These are phyloP conservation scores for Diplodus sargus DNA, from an alignment of 2,797 vertebrate genomes.

Conservation along the genomic window DNA sequence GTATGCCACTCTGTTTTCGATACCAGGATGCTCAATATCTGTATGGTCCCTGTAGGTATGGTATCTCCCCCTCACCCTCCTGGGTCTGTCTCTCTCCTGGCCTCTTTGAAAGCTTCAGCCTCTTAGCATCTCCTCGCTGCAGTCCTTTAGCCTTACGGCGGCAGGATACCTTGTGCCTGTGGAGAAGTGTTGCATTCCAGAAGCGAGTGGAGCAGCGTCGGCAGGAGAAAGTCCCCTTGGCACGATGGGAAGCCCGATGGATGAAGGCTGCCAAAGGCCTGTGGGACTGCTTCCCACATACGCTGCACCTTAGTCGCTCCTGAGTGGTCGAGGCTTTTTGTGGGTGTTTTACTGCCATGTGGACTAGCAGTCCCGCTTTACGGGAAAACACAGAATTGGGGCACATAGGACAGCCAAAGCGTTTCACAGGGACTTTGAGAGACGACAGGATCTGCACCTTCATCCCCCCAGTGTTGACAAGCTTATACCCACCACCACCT, in stretches of 20 bases:
- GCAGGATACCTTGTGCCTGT: conserved; percentile 86
- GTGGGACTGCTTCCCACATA: conserved; percentile 87
- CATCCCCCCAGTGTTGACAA: conserved; percentile 82
- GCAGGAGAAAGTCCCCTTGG: conserved; percentile 87
- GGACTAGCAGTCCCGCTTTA: conserved; percentile 86
- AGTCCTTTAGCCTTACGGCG: conserved; percentile 81
- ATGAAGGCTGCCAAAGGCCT: conserved; percentile 84
- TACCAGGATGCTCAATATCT: conserved; percentile 80
- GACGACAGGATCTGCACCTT: conserved; percentile 84
- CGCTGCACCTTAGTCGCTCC: conserved; percentile 84
- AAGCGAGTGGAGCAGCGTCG: conserved; percentile 84
- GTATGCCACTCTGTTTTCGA: conserved; percentile 55
- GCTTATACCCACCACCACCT: conserved; percentile 83
- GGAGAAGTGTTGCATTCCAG: conserved; percentile 86
- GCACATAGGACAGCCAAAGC: conserved; percentile 86
- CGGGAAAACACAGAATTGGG: conserved; percentile 85
- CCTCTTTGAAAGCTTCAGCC: conserved; percentile 81
- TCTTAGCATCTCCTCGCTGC: conserved; percentile 75
- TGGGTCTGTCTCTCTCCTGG: conserved; percentile 74
- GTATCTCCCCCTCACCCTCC: conserved; percentile 78
- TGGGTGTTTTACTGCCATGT: conserved; percentile 87
- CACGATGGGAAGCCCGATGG: conserved; percentile 86
- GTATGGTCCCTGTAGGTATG: conserved; percentile 81
- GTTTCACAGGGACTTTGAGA: conserved; percentile 85
- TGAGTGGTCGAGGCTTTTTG: conserved; percentile 78